Evolutionary conservation across 2,113 vertebrate genomes (phyloP), one percentile per base, ranked within the genome.

Genomic region (Cervus canadensis): DNA sequence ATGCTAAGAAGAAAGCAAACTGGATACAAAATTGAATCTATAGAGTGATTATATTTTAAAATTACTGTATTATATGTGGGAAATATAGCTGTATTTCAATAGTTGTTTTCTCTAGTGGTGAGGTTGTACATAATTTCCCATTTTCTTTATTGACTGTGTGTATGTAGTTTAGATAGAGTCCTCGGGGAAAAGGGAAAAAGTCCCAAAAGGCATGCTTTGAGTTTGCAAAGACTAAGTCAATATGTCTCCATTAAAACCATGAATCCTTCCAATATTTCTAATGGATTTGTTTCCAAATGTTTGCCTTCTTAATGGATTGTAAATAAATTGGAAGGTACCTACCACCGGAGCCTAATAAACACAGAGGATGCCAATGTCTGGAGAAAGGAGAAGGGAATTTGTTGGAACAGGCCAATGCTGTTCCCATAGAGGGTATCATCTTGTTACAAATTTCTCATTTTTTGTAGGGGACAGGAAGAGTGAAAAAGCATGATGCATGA

Each of bases 181-280:
- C n/a, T 89, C 7, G 48, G 23, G 19, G 30, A 59, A 83, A 76
- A 57, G 1, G 4, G 62, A 64, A 89, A 88, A 15, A 57, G 84
- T 78, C 17, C 13, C 62, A 79, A 91, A 87, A 92, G 50, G 10
- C 28, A 74, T 90, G n/a, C 23, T 25, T 93, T 81, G n/a, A 89
- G 11, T 96, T 97, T 83, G 57, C 74, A 74, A 92, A 76, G 57
- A 93, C 81, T 90, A 92, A 93, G 84, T 94, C 40, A 91, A 59
- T 91, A 57, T 82, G 96, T 96, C 62, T 97, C 15, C 0, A 71
- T 96, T 94, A 95, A 78, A 97, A 90, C 71, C 56, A 97, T 87
- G 82, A 95, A 91, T 94, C 43, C 30, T 95, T 94, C 95, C 94
- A 97, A 59, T 94, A 28, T 96, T 97, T 98, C 95, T 81, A 94